Percentiles rank a stretch among this genome's conserved stretches.
Evolutionary conservation across 2,888 invertebrate species (phyloP).

Genomic region (Catocala sponsa): DNA sequence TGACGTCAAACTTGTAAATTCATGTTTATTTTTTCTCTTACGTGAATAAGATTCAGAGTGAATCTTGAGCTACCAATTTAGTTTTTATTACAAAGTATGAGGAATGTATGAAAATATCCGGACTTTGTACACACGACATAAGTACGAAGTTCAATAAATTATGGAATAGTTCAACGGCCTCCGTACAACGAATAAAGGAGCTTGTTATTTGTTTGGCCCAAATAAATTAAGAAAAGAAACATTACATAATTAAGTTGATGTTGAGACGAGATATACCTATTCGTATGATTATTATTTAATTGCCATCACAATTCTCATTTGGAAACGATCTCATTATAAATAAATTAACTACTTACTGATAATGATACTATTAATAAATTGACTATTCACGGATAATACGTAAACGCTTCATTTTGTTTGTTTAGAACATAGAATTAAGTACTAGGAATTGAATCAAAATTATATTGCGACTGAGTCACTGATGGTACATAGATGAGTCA

Average conservation of each 20-base stretch:
- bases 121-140: not conserved
- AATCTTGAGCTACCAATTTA: conserved; percentile 4
- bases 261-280: too few species aligned
- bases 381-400: too few species aligned
- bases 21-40: conserved; percentile 22
- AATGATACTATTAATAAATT: too few species aligned
- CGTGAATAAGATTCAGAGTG: conserved; percentile 9
- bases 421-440: too few species aligned
- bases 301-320: too few species aligned
- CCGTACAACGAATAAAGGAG: not conserved
- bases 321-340: too few species aligned
- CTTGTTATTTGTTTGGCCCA: not conserved
- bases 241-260: too few species aligned
- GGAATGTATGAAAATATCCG: not conserved
- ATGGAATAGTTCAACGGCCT: conserved; percentile 1
- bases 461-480: conserved; percentile 32
- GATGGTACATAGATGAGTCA: conserved; percentile 28
- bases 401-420: too few species aligned
- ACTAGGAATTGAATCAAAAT: not conserved
- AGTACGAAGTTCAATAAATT: not conserved
- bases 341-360: too few species aligned
- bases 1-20: conserved; percentile 32
- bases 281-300: too few species aligned
- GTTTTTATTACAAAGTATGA: conserved; percentile 5
- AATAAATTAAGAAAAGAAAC: not conserved